phyloP scores from a whole-genome alignment of 2,888 invertebrate species.

The Drosophila testacea region DNA sequence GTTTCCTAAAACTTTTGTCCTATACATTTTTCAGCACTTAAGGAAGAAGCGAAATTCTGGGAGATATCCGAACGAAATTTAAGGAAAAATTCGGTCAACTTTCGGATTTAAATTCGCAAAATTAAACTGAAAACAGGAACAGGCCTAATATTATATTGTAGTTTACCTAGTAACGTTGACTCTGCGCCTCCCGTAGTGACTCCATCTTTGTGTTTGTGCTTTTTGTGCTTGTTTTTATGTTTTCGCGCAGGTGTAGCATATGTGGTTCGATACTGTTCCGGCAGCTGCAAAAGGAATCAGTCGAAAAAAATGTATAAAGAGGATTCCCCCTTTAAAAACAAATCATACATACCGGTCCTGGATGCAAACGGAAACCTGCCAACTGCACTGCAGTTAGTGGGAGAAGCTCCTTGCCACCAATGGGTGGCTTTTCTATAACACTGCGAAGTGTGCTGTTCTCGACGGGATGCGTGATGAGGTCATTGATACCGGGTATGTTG shows the following conservation, averaged over 20 bases:
- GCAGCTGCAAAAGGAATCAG: constrained; percentile 87
- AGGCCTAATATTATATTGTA: too few species aligned
- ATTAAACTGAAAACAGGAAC: too few species aligned
- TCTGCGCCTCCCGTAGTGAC: constrained; percentile 89
- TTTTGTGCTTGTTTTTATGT: constrained; percentile 98
- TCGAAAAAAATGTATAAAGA: background rate
- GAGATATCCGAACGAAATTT: too few species aligned
- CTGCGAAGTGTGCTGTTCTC: constrained; percentile 95
- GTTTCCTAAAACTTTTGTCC: too few species aligned
- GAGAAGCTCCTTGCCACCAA: constrained; percentile 95
- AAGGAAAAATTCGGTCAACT: too few species aligned
- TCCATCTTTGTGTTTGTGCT: constrained; percentile 96
- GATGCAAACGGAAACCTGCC: constrained; percentile 97
- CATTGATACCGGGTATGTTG: constrained; percentile 97
- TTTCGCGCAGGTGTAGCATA: constrained; percentile 96
- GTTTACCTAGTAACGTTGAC: constrained; percentile 89
- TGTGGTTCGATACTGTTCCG: constrained; percentile 97
- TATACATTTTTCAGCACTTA: too few species aligned
- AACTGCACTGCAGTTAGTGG: constrained; percentile 94
- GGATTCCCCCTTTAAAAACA: background rate
- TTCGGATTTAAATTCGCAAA: too few species aligned
- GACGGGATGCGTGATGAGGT: constrained; percentile 93
- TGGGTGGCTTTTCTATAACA: constrained; percentile 97
- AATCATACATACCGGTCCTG: constrained; percentile 89
- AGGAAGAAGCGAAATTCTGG: too few species aligned